A percentile compares a stretch with the other conserved stretches of the same genome.
Evolutionary conservation across 2,797 vertebrate genomes (phyloP).

Genomic region (Buphagus erythrorhynchus): DNA sequence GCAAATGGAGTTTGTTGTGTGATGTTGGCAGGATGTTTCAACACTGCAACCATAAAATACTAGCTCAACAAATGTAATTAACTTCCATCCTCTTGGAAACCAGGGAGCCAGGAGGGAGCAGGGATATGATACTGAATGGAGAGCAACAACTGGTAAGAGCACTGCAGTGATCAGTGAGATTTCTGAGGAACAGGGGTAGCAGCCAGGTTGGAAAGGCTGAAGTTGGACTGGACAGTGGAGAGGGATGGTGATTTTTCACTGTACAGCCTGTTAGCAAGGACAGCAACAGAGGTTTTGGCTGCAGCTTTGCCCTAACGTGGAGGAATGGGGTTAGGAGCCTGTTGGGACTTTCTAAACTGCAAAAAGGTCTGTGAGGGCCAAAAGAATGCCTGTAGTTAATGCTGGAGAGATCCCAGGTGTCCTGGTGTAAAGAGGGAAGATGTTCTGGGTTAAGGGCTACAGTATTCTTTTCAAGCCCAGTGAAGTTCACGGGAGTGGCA

Average conservation of each 20-base stretch:
- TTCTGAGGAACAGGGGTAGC: neutral
- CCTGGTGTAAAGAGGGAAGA: neutral
- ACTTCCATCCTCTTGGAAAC: neutral
- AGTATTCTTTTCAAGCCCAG: neutral
- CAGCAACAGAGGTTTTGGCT: neutral
- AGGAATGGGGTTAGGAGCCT: neutral
- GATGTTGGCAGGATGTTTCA: neutral
- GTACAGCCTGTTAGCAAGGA: neutral
- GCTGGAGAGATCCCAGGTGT: neutral
- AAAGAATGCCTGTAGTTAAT: neutral
- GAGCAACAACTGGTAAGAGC: neutral
- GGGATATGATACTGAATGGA: neutral
- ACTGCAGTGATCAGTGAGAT: neutral
- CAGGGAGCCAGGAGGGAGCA: neutral
- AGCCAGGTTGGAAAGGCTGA: neutral
- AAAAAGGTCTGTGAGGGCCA: neutral
- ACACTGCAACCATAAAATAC: neutral
- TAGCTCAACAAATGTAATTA: neutral
- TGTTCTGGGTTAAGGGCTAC: neutral
- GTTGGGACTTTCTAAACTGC: neutral
- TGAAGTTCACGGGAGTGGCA: neutral
- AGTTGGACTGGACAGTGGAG: neutral
- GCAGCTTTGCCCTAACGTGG: neutral
- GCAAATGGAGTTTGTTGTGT: neutral
- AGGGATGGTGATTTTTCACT: accelerated